Conservation (phyloP, 1,140 invertebrate species). For the Oryctes rhinoceros region DNA sequence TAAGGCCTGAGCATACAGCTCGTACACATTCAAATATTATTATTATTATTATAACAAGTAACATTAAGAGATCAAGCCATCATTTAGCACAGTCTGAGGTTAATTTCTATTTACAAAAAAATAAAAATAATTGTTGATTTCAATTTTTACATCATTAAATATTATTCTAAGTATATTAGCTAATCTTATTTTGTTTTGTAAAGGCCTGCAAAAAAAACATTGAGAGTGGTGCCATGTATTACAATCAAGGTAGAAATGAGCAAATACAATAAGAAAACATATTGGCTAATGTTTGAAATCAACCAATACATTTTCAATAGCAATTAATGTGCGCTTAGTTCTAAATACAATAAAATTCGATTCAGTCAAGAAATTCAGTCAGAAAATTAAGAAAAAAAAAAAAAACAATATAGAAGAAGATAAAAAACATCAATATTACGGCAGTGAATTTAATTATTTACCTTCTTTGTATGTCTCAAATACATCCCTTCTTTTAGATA, state of each 20-base stretch:
- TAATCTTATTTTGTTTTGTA: no score
- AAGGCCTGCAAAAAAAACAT: no score
- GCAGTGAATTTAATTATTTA: constrained; percentile 4
- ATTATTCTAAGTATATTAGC: neutral
- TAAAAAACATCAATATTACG: constrained; percentile 17
- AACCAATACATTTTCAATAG: neutral
- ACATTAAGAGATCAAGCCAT: constrained; percentile 34
- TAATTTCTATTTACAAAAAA: neutral
- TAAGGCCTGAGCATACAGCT: constrained; percentile 19
- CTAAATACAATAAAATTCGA: constrained; percentile 20
- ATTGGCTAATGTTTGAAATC: neutral
- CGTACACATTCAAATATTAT: constrained; percentile 17
- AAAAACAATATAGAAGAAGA: no score
- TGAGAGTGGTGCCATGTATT: neutral
- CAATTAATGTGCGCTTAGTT: constrained; percentile 12
- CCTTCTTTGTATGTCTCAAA: neutral
- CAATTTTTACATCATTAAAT: neutral
- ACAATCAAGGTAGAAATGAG: neutral
- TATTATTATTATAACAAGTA: constrained; percentile 16
- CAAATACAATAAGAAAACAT: neutral
- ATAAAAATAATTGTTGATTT: neutral
- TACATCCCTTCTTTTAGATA: neutral
- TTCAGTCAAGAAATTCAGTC: constrained; percentile 21
- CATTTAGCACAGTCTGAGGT: constrained; percentile 20
- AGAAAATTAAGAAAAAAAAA: neutral